phyloP scores from a whole-genome alignment of 2,888 invertebrate species.

The Sminthurides aquaticus region DNA sequence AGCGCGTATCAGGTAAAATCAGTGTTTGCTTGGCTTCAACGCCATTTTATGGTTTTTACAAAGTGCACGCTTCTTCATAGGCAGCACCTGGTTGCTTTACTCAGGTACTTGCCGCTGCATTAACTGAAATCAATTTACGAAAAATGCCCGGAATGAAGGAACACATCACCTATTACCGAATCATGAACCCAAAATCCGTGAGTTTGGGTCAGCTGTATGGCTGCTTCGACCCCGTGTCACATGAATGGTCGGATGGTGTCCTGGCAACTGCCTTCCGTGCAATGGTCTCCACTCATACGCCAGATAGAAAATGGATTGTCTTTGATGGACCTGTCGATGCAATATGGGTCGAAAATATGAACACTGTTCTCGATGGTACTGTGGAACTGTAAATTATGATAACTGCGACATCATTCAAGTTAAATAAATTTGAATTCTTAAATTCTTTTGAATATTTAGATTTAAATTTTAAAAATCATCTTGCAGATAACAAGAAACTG shows the following conservation, averaged over 20 bases:
- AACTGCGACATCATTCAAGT: too few relatives aligned
- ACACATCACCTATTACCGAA: conserved; percentile 54
- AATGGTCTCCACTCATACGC: conserved; percentile 65
- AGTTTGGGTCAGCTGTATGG: conserved; percentile 91
- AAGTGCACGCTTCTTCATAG: too few relatives aligned
- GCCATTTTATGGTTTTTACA: too few relatives aligned
- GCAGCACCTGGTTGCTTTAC: too few relatives aligned
- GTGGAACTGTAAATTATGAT: too few relatives aligned
- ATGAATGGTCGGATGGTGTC: conserved; percentile 84
- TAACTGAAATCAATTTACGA: conserved; percentile 54
- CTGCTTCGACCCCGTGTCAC: conserved; percentile 81
- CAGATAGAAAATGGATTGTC: conserved; percentile 84
- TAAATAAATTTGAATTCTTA: neutral
- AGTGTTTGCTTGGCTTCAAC: too few relatives aligned
- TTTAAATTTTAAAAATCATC: too few relatives aligned
- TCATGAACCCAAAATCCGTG: conserved; percentile 90
- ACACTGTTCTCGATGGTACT: conserved; percentile 75
- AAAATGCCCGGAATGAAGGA: conserved; percentile 47
- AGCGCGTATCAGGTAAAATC: conserved; percentile 76
- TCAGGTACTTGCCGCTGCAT: conserved; percentile 61
- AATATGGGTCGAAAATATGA: conserved; percentile 96
- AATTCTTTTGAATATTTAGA: too few relatives aligned
- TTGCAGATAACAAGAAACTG: conserved; percentile 73
- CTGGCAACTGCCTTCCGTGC: conserved; percentile 85
- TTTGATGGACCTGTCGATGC: conserved; percentile 96